A percentile compares a stretch with the other conserved stretches of the same genome.
These are phyloP conservation scores for Chymomyza caudatula DNA, from an alignment of 2,888 invertebrate species.

Conservation along the genomic window DNA sequence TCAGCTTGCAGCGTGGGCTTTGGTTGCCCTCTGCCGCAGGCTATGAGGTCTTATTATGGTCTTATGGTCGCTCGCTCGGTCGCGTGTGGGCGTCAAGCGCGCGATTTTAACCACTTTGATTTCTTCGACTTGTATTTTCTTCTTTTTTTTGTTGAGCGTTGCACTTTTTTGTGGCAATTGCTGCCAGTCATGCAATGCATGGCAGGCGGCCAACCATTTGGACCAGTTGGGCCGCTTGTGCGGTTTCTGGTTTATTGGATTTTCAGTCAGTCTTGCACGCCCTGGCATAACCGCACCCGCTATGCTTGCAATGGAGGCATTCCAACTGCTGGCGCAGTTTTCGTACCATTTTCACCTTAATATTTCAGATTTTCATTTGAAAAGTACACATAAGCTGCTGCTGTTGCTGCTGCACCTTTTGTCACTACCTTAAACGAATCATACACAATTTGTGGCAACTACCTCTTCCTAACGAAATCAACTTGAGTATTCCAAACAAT, in stretches of 20 bases:
- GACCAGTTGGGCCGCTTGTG: background rate
- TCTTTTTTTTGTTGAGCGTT: background rate
- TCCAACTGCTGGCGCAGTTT: background rate
- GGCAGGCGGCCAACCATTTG: background rate
- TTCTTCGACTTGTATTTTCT: background rate
- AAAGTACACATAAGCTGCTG: background rate
- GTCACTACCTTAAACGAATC: background rate
- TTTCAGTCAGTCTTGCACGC: background rate
- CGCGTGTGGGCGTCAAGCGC: constrained; percentile 12
- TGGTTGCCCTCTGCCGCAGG: background rate
- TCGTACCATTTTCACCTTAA: constrained; percentile 7
- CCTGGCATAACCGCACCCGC: background rate
- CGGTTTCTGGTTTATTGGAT: background rate
- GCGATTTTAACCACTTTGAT: background rate
- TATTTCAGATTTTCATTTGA: constrained; percentile 4
- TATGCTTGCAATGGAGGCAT: background rate
- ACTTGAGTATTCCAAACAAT: constrained; percentile 1
- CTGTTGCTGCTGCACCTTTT: background rate
- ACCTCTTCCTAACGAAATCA: background rate
- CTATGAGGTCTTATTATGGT: background rate
- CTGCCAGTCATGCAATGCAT: constrained; percentile 15
- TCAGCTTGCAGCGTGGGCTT: background rate
- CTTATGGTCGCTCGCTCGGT: constrained; percentile 5
- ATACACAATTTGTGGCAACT: background rate
- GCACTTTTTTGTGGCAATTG: constrained; percentile 13